Evolutionary conservation across 2,797 vertebrate species (phyloP).

Genomic region (Anabas testudineus): DNA sequence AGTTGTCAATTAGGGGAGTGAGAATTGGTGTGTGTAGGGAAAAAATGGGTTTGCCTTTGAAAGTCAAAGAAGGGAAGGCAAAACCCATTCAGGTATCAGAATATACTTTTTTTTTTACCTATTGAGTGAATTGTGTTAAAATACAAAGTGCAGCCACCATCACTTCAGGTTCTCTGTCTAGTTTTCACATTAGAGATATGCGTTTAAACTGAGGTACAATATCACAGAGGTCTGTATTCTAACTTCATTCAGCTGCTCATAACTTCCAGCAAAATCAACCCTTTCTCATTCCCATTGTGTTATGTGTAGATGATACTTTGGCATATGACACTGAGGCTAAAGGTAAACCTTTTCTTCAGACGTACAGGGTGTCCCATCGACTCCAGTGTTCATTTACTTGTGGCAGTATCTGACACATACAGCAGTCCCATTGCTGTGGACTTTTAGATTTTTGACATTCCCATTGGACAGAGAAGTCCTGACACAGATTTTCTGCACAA

Average conservation of each 20-base stretch:
- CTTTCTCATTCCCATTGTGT: too few relatives aligned
- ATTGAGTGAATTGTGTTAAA: slow-evolving; percentile 26
- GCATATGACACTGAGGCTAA: too few relatives aligned
- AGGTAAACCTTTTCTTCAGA: too few relatives aligned
- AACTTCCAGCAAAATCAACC: neutral
- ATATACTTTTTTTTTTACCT: slow-evolving; percentile 3
- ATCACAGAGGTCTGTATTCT: neutral
- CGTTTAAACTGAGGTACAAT: neutral
- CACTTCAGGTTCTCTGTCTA: neutral
- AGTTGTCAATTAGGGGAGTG: slow-evolving; percentile 42
- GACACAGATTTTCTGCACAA: too few relatives aligned
- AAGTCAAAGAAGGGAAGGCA: slow-evolving; percentile 17
- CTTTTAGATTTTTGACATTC: too few relatives aligned
- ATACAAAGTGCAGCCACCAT: neutral
- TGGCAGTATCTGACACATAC: too few relatives aligned
- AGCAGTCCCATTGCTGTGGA: too few relatives aligned
- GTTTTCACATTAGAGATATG: slow-evolving; percentile 1
- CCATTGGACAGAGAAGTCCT: too few relatives aligned
- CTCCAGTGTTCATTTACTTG: too few relatives aligned
- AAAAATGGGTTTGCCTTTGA: slow-evolving; percentile 38
- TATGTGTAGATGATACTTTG: too few relatives aligned
- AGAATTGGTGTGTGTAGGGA: slow-evolving; percentile 25
- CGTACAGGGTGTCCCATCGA: too few relatives aligned
- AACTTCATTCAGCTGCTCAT: neutral
- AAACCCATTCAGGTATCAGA: slow-evolving; percentile 20